Evolutionary conservation across 2,797 vertebrate species (phyloP), one percentile per base, ranked within the genome.

Genomic region (Falco columbarius): DNA sequence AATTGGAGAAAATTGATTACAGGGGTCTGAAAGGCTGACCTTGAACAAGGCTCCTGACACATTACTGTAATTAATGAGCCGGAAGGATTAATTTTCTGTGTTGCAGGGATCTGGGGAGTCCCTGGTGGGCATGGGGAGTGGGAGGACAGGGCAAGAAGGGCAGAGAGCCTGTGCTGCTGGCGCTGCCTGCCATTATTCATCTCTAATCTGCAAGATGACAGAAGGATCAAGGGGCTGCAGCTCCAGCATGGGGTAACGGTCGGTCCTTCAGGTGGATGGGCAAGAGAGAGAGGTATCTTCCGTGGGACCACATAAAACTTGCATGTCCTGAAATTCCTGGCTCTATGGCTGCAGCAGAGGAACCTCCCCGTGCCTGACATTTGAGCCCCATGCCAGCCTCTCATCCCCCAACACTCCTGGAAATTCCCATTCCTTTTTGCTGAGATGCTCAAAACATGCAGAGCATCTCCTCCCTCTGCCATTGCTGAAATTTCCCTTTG

Each of bases 11-110:
- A 47, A 94, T 84, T 74, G 86, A 95, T 94, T 47, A 15, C 44
- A 17, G 76, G 75, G 75, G 44, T 26, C 75, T 29, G 58, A 5
- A 55, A 36, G 13, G 38, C 80, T 77, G 83, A 88, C 91, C 94
- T 95, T 86, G 89, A 86, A 34, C 76, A 74, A 29, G 58, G 89
- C 80, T 93, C 92, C 85, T 2, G 12, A 20, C 82, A 55, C n/a
- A 27, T 68, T 70, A 49, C 75, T 46, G 73, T 86, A 68, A 86
- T 92, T 95, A 95, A 93, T 38, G 89, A 94, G 54, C 80, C 94
- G 84, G 83, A 22, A 90, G 83, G 73, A 94, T 94, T 95, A 93
- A 93, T 89, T 55, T 47, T 88, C 73, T 30, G 10, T 3, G 12
- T 58, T 15, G n/a, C 9, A 4, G 19, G 76, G 54, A n/a, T 36